phyloP scores from a whole-genome alignment of 2,797 vertebrate species.

The Mormyrus hasselquistii region DNA sequence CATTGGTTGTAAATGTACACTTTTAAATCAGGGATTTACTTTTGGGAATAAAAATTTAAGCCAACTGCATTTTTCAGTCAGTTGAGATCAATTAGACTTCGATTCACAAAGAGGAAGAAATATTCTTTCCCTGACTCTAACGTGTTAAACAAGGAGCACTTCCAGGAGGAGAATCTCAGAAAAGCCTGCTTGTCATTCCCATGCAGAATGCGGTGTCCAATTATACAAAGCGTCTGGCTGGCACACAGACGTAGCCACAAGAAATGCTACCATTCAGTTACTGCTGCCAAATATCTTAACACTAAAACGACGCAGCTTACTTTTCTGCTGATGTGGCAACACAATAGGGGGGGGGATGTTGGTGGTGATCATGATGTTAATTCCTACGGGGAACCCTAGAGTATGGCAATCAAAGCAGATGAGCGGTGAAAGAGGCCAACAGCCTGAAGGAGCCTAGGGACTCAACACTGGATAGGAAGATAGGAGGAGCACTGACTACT shows the following conservation, averaged over 20 bases:
- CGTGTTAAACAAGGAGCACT: neutral
- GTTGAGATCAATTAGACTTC: neutral
- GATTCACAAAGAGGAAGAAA: neutral
- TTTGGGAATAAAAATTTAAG: neutral
- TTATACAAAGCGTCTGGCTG: neutral
- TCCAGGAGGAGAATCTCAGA: neutral
- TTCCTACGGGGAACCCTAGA: neutral
- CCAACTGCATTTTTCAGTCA: neutral
- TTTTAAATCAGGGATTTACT: neutral
- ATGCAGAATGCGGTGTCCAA: neutral
- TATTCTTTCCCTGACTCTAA: neutral
- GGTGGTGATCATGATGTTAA: neutral
- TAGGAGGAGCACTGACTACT: neutral
- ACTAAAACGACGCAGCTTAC: neutral
- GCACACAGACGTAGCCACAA: neutral
- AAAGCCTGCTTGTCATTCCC: neutral
- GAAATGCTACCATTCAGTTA: neutral
- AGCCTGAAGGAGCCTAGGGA: neutral
- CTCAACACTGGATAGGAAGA: neutral
- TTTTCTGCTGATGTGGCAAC: neutral
- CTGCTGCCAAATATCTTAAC: neutral
- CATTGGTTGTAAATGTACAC: neutral
- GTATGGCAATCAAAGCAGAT: neutral
- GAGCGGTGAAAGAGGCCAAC: neutral
- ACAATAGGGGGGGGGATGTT: neutral